Conservation (phyloP, 2,113 vertebrate species). For the Pluvialis apricaria region DNA sequence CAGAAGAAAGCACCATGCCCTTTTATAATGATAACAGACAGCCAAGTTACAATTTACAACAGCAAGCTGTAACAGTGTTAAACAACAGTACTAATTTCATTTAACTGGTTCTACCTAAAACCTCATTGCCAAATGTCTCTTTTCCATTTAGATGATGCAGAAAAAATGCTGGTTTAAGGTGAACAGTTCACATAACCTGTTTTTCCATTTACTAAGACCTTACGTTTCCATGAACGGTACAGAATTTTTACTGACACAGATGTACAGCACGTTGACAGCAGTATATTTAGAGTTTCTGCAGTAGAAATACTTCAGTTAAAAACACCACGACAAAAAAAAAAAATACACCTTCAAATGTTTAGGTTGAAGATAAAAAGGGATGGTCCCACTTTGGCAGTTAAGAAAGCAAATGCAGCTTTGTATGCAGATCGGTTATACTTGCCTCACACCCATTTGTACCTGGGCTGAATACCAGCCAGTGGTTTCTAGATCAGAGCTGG, state of each 20-base stretch:
- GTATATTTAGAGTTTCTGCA: not conserved
- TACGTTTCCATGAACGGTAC: not conserved
- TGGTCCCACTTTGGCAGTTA: not conserved
- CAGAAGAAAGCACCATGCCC: not conserved
- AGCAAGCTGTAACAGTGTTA: not conserved
- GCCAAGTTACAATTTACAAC: not conserved
- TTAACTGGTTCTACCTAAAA: not conserved
- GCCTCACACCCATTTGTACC: not conserved
- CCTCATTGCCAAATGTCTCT: not conserved
- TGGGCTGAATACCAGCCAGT: not conserved
- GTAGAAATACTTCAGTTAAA: not conserved
- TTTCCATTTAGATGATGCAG: not conserved
- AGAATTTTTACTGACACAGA: not conserved
- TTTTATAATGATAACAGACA: not conserved
- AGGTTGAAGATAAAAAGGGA: not conserved
- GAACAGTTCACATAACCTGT: not conserved
- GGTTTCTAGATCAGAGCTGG: not conserved
- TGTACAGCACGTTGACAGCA: not conserved
- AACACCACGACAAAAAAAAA: not conserved
- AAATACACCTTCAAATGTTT: not conserved
- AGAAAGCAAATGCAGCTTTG: not conserved
- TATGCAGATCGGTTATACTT: not conserved
- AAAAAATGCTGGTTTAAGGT: not conserved
- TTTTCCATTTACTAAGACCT: not conserved
- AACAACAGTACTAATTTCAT: not conserved